Evolutionary conservation across 2,113 vertebrate genomes (phyloP).

Genomic region (Herpetotheres cachinnans): DNA sequence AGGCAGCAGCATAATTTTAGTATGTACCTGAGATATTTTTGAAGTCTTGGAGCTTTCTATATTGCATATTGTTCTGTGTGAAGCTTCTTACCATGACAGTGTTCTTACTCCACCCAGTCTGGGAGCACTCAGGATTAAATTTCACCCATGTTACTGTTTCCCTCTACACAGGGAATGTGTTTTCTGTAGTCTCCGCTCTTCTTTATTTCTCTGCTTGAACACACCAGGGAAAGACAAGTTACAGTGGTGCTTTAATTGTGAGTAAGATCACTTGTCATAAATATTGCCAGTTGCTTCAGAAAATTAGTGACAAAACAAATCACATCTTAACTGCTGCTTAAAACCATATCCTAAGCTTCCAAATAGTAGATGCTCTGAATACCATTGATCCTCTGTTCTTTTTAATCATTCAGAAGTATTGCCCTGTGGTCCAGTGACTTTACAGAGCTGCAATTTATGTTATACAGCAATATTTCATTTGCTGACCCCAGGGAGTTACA

Average conservation of each 20-base stretch:
- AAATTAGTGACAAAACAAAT: background rate
- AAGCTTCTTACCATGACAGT: background rate
- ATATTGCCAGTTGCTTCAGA: background rate
- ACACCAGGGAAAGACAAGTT: background rate
- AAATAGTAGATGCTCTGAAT: background rate
- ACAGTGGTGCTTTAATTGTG: background rate
- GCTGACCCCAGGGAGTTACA: background rate
- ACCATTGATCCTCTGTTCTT: background rate
- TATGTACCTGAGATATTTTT: background rate
- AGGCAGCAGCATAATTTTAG: background rate
- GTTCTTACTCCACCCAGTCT: background rate
- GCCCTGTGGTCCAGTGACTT: background rate
- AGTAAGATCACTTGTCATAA: background rate
- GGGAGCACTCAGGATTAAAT: background rate
- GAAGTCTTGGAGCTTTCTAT: background rate
- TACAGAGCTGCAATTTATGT: background rate
- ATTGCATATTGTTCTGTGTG: background rate
- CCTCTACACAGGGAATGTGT: background rate
- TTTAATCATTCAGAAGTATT: background rate
- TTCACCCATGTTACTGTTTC: background rate
- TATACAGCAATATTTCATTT: background rate
- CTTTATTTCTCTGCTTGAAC: background rate
- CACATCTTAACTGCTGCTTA: background rate
- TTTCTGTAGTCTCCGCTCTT: background rate
- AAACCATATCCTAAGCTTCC: background rate